These are phyloP conservation scores for Drosophila arawakana DNA, from an alignment of 1,140 invertebrate species.

Conservation along the genomic window DNA sequence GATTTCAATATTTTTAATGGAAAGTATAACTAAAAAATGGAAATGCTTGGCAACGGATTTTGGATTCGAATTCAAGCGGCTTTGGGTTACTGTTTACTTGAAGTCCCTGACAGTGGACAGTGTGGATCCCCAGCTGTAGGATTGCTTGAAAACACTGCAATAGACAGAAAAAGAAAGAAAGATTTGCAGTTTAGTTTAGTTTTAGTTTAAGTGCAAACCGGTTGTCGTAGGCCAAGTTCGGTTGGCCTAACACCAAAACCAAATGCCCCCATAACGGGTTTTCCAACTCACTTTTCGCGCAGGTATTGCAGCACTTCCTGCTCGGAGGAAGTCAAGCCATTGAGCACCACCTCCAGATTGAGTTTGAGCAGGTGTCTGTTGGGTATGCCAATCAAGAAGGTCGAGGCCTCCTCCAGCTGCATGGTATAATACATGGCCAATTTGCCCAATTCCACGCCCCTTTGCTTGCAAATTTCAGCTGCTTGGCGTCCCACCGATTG, in stretches of 20 bases:
- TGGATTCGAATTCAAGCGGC: background rate
- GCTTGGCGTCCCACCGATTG: slow-evolving; percentile 88
- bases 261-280: slow-evolving; percentile 41
- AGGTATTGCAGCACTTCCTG: slow-evolving; percentile 86
- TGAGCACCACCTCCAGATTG: slow-evolving; percentile 87
- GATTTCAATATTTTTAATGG: background rate
- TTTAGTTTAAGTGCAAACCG: slow-evolving; percentile 32
- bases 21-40: too few species aligned
- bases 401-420: slow-evolving; percentile 86
- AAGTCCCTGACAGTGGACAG: slow-evolving; percentile 54
- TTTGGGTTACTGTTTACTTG: background rate
- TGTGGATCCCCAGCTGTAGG: slow-evolving; percentile 79
- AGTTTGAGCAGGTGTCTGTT: slow-evolving; percentile 86
- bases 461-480: slow-evolving; percentile 88
- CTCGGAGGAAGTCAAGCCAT: slow-evolving; percentile 88
- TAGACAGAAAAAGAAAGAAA: slow-evolving; percentile 18
- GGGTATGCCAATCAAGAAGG: slow-evolving; percentile 90
- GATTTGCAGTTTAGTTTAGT: slow-evolving; percentile 4
- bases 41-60: too few species aligned
- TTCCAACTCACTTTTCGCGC: slow-evolving; percentile 86
- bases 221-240: slow-evolving; percentile 69
- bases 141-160: slow-evolving; percentile 75
- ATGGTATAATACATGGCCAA: slow-evolving; percentile 89
- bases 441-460: slow-evolving; percentile 89
- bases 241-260: slow-evolving; percentile 63